Base-by-base conservation (phyloP, 2,888 invertebrate genomes). In the Orchesella flavescens region DNA sequence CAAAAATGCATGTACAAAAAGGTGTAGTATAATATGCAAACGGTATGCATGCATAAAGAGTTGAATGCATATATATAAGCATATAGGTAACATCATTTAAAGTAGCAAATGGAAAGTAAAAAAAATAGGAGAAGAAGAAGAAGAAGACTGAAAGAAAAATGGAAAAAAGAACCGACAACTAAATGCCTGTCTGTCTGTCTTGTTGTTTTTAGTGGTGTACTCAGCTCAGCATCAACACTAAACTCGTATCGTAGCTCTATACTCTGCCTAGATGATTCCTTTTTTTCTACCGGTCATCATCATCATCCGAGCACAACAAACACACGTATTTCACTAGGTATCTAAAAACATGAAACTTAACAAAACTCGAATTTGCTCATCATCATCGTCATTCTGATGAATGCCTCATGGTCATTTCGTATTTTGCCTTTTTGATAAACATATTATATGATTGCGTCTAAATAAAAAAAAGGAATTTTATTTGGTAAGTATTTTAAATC, bases 21-120 rank as follows among this genome's bases (percentile, higher is more conserved):
- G n/a, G n/a, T n/a, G n/a, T n/a, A n/a, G n/a, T n/a, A 63, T 23
- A 73, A 61, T 61, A 19, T 23, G 17, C 12, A 15, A 19, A 1
- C 19, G 4, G 10, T n/a, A 61, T 75, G 75, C 34, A 66, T 53
- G 55, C 75, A 66, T 43, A 43, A 46, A 53, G 66, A 76, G 53
- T 63, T 63, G 63, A 63, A 53, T 5, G 23, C 9, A 13, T 9
- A 55, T 43, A 55, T 55, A 65, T 12, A 65, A 9, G 2, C n/a
- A 34, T 34, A 34, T 34, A 34, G 34, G 34, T 34, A 34, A 44
- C 21, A 21, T 53, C 49, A 63, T 49, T 34, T 72, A 34, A 43
- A 21, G 24, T 24, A 63, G 23, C 12, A 63, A 15, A 43, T 46
- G 46, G 21, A 61, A 34, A 46, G 46, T 19, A 73, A n/a, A 69